Evolutionary conservation across 2,113 vertebrate species (phyloP).

Genomic region (Raja brachyura): DNA sequence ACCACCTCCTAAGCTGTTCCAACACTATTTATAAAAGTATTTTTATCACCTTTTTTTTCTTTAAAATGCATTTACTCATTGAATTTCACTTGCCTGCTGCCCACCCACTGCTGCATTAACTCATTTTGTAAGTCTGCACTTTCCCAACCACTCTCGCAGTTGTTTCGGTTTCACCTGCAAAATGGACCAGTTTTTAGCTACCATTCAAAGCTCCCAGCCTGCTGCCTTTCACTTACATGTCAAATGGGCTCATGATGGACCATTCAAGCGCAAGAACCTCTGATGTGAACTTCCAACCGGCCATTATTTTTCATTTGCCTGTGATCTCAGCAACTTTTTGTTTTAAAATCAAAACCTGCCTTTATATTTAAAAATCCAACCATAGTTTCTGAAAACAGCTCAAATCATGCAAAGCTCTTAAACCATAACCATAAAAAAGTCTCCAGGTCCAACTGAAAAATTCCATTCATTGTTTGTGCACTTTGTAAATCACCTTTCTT

Average conservation of each 20-base stretch:
- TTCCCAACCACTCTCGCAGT: neutral
- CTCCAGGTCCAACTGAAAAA: neutral
- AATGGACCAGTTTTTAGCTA: neutral
- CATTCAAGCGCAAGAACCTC: neutral
- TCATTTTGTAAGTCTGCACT: neutral
- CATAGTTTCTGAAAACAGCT: neutral
- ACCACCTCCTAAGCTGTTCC: neutral
- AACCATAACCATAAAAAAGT: neutral
- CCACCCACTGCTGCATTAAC: neutral
- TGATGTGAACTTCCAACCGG: neutral
- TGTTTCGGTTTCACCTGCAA: neutral
- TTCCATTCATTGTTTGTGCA: neutral
- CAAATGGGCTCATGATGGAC: neutral
- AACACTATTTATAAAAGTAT: neutral
- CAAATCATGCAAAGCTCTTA: neutral
- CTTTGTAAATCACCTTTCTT: neutral
- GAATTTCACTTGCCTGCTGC: neutral
- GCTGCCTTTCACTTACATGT: neutral
- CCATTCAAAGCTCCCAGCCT: neutral
- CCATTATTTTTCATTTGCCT: neutral
- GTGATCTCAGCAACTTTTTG: neutral
- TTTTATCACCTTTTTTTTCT: conserved; percentile 23
- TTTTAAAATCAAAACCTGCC: neutral
- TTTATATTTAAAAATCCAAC: neutral
- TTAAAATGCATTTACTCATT: neutral